Evolutionary conservation across 2,888 invertebrate species (phyloP).

Genomic region (Hirtodrosophila histrioides): DNA sequence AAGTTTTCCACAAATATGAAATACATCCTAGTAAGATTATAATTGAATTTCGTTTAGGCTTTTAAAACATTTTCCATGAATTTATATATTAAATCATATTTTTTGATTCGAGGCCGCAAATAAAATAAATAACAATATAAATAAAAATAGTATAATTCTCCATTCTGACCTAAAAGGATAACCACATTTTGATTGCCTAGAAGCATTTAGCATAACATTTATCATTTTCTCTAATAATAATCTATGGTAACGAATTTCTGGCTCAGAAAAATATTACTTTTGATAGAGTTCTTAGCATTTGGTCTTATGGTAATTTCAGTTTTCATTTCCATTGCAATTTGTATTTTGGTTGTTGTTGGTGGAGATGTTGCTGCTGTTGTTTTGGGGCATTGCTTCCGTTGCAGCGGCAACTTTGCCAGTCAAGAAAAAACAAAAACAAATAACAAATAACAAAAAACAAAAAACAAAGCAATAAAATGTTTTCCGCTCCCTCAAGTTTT

Average conservation of each 20-base stretch:
- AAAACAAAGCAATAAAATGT: conserved; percentile 63
- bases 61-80: too few species aligned
- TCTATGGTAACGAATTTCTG: neutral
- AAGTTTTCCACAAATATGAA: too few species aligned
- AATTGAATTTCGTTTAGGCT: too few species aligned
- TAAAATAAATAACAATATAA: too few species aligned
- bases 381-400: conserved; percentile 49
- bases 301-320: conserved; percentile 53
- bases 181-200: too few species aligned
- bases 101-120: too few species aligned
- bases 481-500: conserved; percentile 31
- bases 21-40: too few species aligned
- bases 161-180: too few species aligned
- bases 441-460: conserved; percentile 1
- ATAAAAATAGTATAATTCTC: too few species aligned
- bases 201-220: too few species aligned
- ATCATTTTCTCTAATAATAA: neutral
- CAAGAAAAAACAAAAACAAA: conserved; percentile 1
- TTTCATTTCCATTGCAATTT: conserved; percentile 57
- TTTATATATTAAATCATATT: too few species aligned
- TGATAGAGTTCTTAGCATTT: conserved; percentile 34
- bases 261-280: neutral
- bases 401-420: conserved; percentile 23
- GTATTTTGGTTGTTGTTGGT: conserved; percentile 15
- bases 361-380: conserved; percentile 19